Conservation (phyloP, 2,113 vertebrate genomes). For the Notarius lentiginosus region DNA sequence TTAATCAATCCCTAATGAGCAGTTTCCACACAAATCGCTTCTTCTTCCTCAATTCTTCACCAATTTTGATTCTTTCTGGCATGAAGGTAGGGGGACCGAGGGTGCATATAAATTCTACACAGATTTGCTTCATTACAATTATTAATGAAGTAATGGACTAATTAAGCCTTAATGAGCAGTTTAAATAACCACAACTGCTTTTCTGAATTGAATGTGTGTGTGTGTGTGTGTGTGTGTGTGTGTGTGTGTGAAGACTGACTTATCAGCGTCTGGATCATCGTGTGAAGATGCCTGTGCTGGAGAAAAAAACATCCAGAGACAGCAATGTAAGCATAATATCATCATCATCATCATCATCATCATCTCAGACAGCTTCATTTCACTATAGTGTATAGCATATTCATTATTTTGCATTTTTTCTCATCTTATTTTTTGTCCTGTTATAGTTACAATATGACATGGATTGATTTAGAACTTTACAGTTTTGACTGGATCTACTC, state of each 20-base stretch:
- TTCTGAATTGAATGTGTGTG: background rate
- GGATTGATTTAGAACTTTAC: background rate
- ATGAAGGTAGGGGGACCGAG: no score
- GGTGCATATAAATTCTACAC: no score
- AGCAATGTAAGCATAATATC: slow-evolving; percentile 61
- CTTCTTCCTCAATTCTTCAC: no score
- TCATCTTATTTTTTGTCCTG: background rate
- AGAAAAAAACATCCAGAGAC: slow-evolving; percentile 54
- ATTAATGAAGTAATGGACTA: no score
- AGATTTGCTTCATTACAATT: no score
- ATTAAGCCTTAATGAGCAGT: no score
- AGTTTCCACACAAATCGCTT: no score
- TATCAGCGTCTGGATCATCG: slow-evolving; percentile 7
- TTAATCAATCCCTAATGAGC: no score
- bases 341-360: background rate
- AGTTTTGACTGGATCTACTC: background rate
- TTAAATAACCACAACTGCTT: background rate
- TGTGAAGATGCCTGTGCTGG: slow-evolving; percentile 65
- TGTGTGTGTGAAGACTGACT: background rate
- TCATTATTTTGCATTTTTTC: background rate
- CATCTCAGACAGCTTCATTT: background rate
- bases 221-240: slow-evolving; percentile 5
- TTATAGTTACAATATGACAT: background rate
- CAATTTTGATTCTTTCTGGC: no score
- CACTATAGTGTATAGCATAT: background rate